A percentile compares a stretch with the other conserved stretches of the same genome.
phyloP scores from a whole-genome alignment of 2,113 vertebrate species.

The Nansenia antarctica region DNA sequence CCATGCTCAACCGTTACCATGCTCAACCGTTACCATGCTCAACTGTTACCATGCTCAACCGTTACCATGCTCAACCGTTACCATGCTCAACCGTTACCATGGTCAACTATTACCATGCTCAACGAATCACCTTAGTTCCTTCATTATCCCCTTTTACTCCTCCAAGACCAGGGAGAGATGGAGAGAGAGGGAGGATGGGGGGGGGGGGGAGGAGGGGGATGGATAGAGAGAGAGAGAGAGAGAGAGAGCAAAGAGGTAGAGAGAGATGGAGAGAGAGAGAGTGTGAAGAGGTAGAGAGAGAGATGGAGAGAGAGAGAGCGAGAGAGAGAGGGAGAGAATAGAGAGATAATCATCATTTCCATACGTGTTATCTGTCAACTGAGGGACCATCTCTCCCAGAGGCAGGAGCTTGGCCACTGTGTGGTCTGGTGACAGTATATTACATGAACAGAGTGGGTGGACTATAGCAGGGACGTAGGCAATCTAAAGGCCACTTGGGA shows the following conservation, averaged over 20 bases:
- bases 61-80: not conserved
- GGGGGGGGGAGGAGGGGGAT: too few species aligned
- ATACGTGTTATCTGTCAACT: conserved; percentile 20
- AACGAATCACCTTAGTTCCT: not conserved
- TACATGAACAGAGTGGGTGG: not conserved
- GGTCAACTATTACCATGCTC: too few species aligned
- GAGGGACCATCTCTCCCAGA: not conserved
- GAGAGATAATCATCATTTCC: too few species aligned
- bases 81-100: not conserved
- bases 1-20: not conserved
- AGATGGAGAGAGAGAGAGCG: too few species aligned
- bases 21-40: not conserved
- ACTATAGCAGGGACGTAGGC: not conserved
- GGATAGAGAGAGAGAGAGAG: too few species aligned
- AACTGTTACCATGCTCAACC: not conserved
- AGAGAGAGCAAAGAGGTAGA: too few species aligned
- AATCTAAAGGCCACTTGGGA: conserved; percentile 19
- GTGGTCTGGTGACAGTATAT: not conserved
- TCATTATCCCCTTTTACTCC: conserved; percentile 32
- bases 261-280: too few species aligned
- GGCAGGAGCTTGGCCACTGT: not conserved
- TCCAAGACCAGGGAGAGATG: not conserved
- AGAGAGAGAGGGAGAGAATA: too few species aligned
- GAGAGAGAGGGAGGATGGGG: too few species aligned
- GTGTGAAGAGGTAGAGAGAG: too few species aligned